Percentiles rank a stretch among this genome's conserved stretches.
These are phyloP conservation scores for Andrena praecox DNA, from an alignment of 2,888 invertebrate species.

Conservation along the genomic window DNA sequence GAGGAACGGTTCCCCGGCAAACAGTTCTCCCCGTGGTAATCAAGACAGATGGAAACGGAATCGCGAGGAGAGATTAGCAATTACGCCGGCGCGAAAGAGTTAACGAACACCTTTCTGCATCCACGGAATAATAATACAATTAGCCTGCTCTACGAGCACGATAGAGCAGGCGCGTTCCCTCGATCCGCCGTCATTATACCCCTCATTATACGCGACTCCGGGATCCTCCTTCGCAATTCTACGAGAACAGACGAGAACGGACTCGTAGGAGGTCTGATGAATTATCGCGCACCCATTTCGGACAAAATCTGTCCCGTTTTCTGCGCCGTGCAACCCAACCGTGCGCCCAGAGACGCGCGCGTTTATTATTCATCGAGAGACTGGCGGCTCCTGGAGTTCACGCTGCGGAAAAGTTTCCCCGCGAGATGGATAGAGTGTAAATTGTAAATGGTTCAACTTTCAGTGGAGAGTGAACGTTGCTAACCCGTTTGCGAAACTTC, in stretches of 20 bases:
- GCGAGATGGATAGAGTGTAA: slow-evolving; percentile 1
- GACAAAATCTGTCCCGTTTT: neutral
- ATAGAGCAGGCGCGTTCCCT: slow-evolving; percentile 28
- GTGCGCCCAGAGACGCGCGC: neutral
- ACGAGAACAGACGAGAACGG: neutral
- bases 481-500: slow-evolving; percentile 9
- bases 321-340: neutral
- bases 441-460: slow-evolving; percentile 14
- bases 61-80: slow-evolving; percentile 45
- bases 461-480: neutral
- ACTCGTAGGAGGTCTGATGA: neutral
- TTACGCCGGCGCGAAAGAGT: slow-evolving; percentile 16
- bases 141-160: neutral
- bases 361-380: slow-evolving; percentile 28
- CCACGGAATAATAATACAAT: slow-evolving; percentile 41
- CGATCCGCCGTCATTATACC: slow-evolving; percentile 18
- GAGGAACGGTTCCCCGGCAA: slow-evolving; percentile 17
- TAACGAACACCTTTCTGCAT: slow-evolving; percentile 36
- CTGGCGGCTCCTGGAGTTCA: neutral
- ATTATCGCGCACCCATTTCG: slow-evolving; percentile 5
- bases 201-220: slow-evolving; percentile 3
- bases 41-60: slow-evolving; percentile 42
- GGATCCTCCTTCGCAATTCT: slow-evolving; percentile 24
- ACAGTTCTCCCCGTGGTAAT: slow-evolving; percentile 32
- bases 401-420: neutral